Evolutionary conservation across 2,113 vertebrate genomes (phyloP).

Genomic region (Prionailurus viverrinus): DNA sequence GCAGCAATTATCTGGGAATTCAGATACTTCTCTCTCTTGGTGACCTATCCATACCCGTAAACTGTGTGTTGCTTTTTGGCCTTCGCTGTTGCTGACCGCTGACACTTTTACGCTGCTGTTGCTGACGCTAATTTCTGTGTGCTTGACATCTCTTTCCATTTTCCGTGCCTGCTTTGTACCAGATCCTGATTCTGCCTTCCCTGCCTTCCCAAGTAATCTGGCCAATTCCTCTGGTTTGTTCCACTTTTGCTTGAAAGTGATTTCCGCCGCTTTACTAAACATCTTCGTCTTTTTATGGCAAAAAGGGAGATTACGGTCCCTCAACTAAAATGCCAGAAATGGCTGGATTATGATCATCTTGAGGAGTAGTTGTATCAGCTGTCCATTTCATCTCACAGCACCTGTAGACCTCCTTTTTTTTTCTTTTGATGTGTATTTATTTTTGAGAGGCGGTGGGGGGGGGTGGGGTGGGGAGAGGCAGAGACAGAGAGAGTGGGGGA

Average conservation of each 20-base stretch:
- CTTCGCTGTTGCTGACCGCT: neutral
- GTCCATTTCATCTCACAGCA: fast-evolving
- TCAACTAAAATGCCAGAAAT: neutral
- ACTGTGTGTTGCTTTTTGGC: neutral
- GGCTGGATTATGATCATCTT: neutral
- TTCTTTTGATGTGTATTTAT: no score
- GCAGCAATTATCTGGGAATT: neutral
- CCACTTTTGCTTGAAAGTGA: neutral
- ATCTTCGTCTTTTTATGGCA: neutral
- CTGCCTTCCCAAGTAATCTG: neutral
- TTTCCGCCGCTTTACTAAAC: neutral
- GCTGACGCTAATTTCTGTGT: neutral
- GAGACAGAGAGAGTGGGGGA: no score
- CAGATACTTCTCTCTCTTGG: neutral
- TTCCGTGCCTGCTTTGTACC: neutral
- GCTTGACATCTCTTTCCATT: neutral
- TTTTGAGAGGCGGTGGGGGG: no score
- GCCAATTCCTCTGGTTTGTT: neutral
- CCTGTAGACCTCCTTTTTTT: neutral
- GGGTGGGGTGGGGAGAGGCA: no score
- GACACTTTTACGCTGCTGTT: neutral
- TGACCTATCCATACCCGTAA: neutral
- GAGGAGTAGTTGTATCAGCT: neutral
- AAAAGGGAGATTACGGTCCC: neutral
- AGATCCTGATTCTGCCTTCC: neutral